A percentile compares a stretch with the other conserved stretches of the same genome.
phyloP scores from a whole-genome alignment of 2,113 vertebrate species.

The Chaenogobius annularis region DNA sequence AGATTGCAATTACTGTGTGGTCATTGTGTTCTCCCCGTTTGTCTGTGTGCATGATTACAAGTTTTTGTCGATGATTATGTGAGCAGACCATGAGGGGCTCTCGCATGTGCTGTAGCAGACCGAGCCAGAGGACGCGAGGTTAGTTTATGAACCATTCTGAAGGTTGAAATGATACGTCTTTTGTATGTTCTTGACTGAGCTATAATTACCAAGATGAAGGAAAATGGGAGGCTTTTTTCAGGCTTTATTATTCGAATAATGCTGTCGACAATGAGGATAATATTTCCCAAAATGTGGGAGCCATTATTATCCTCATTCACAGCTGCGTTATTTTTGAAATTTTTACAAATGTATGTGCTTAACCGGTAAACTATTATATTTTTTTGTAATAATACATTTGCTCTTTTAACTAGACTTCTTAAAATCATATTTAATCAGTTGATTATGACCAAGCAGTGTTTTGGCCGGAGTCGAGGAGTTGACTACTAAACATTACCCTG shows the following conservation, averaged over 20 bases:
- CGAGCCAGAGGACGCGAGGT: constrained; percentile 28
- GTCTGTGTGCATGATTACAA: constrained; percentile 47
- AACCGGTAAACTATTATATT: too few relatives aligned
- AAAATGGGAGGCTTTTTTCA: constrained; percentile 51
- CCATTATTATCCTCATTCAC: constrained; percentile 17
- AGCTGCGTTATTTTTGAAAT: constrained; percentile 10
- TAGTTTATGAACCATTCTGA: constrained; percentile 52
- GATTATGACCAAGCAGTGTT: constrained; percentile 25
- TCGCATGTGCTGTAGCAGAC: constrained; percentile 40
- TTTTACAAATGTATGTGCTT: constrained; percentile 30
- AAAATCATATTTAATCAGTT: constrained; percentile 29
- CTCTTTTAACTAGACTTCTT: constrained; percentile 18
- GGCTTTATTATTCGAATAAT: constrained; percentile 59
- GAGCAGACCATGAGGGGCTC: constrained; percentile 38
- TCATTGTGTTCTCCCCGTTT: constrained; percentile 55
- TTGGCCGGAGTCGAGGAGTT: constrained; percentile 29
- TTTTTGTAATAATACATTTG: too few relatives aligned
- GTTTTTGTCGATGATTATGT: constrained; percentile 38
- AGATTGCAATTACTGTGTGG: constrained; percentile 66
- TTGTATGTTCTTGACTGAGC: constrained; percentile 50
- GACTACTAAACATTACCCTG: constrained; percentile 30
- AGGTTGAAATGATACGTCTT: constrained; percentile 46
- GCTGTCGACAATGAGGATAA: constrained; percentile 52
- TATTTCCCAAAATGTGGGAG: constrained; percentile 43
- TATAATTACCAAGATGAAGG: constrained; percentile 60